Conservation (phyloP, 1,140 invertebrate genomes). For the Chymomyza costata region DNA sequence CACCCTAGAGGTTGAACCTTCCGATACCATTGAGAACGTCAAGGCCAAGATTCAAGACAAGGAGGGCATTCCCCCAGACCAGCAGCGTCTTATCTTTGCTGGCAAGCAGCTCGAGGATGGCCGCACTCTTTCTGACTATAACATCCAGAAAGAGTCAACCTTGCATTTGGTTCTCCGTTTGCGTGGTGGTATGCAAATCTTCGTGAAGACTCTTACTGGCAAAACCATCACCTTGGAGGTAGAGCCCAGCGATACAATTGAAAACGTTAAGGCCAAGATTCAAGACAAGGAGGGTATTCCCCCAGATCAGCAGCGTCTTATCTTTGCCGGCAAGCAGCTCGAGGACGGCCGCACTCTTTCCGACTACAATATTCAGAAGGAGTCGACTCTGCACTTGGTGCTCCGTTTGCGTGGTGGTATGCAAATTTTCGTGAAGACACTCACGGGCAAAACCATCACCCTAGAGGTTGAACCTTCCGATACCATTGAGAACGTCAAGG, state of each 20-base stretch:
- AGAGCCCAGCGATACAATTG: slow-evolving; percentile 82
- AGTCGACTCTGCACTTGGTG: slow-evolving; percentile 93
- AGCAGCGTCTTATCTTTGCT: slow-evolving; percentile 85
- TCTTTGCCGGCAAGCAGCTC: slow-evolving; percentile 86
- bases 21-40: slow-evolving; percentile 89
- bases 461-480: slow-evolving; percentile 87
- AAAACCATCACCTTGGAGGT: slow-evolving; percentile 13
- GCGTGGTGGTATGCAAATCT: slow-evolving; percentile 89
- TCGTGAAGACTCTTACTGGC: slow-evolving; percentile 13
- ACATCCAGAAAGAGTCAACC: slow-evolving; percentile 93
- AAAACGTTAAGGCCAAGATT: slow-evolving; percentile 88
- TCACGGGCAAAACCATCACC: slow-evolving; percentile 89
- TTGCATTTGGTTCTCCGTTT: slow-evolving; percentile 90
- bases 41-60: slow-evolving; percentile 88
- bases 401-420: slow-evolving; percentile 90
- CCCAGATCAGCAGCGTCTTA: slow-evolving; percentile 83
- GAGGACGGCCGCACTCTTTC: slow-evolving; percentile 87
- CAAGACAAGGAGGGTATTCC: slow-evolving; percentile 85
- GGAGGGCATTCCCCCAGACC: slow-evolving; percentile 85
- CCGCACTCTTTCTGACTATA: slow-evolving; percentile 86
- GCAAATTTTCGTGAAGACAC: slow-evolving; percentile 88
- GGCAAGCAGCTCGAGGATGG: slow-evolving; percentile 90
- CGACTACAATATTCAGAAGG: slow-evolving; percentile 91
- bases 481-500: slow-evolving; percentile 88
- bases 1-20: slow-evolving; percentile 87